Percentiles rank a stretch among this genome's conserved stretches.
Conservation (phyloP, 2,797 vertebrate genomes). For the Neosilurus hyrtlii region DNA sequence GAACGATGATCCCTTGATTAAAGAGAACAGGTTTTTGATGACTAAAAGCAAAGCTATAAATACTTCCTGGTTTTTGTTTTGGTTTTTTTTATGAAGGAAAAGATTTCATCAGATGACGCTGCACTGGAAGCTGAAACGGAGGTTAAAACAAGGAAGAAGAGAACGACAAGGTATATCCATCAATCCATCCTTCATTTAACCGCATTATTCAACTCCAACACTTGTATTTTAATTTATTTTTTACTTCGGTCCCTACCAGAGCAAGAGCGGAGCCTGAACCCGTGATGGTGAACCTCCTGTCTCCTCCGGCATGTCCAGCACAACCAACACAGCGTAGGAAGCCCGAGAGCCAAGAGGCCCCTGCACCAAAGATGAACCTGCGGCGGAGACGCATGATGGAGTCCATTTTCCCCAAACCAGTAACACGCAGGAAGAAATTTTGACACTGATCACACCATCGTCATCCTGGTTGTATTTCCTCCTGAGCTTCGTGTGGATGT, state of each 20-base stretch:
- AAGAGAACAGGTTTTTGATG: neutral
- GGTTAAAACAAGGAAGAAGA: conserved; percentile 68
- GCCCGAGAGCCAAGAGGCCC: conserved; percentile 56
- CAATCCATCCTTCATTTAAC: neutral
- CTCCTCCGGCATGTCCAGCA: conserved; percentile 81
- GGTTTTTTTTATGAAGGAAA: conserved; percentile 66
- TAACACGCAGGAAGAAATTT: conserved; percentile 88
- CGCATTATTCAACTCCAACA: neutral
- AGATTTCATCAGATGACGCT: conserved; percentile 62
- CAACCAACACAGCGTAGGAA: conserved; percentile 49
- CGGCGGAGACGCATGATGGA: conserved; percentile 80
- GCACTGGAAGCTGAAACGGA: conserved; percentile 54
- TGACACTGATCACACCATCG: conserved; percentile 57
- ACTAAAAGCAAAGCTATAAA: neutral
- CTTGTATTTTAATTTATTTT: neutral
- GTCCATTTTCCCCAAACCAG: conserved; percentile 83
- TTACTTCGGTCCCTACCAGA: conserved; percentile 62
- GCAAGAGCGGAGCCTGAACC: conserved; percentile 68
- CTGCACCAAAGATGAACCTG: conserved; percentile 67
- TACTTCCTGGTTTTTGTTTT: neutral
- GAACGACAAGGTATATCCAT: conserved; percentile 73
- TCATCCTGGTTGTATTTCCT: neutral
- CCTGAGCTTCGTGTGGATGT: neutral
- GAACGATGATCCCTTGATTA: neutral
- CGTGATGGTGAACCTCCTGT: conserved; percentile 80